phyloP scores from a whole-genome alignment of 2,888 invertebrate genomes.

The Sinotaia quadrata region DNA sequence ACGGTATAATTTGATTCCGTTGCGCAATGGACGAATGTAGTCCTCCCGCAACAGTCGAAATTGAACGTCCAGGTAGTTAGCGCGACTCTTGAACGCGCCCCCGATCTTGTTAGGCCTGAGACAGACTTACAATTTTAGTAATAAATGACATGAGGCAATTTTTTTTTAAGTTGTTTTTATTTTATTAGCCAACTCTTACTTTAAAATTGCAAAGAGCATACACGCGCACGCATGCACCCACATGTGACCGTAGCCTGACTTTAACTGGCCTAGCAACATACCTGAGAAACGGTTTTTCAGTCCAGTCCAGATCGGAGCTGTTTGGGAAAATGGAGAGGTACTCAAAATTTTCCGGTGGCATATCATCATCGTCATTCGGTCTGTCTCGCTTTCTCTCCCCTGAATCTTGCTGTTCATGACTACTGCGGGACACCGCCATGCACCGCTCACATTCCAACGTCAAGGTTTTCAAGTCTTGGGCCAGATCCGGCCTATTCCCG shows the following conservation, averaged over 20 bases:
- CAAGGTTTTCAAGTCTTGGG: neutral
- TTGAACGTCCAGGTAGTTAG: constrained; percentile 84
- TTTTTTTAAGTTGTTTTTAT: too few species aligned
- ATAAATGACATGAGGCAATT: too few species aligned
- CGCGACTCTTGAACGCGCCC: constrained; percentile 78
- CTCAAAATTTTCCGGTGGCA: constrained; percentile 73
- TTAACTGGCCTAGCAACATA: neutral
- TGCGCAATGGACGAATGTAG: constrained; percentile 82
- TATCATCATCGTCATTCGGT: constrained; percentile 11
- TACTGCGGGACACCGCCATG: neutral
- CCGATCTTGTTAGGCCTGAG: constrained; percentile 43
- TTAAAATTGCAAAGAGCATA: too few species aligned
- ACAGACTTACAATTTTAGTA: too few species aligned
- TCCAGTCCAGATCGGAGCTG: constrained; percentile 11
- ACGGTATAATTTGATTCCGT: constrained; percentile 78
- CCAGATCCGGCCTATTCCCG: neutral
- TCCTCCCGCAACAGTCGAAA: constrained; percentile 86
- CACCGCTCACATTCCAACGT: neutral
- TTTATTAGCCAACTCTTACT: too few species aligned
- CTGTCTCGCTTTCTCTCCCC: neutral
- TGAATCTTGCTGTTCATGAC: neutral
- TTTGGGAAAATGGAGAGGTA: constrained; percentile 58
- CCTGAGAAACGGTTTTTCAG: constrained; percentile 11
- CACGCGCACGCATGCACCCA: too few species aligned
- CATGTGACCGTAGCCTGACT: neutral